Percentiles rank a stretch among this genome's conserved stretches.
These are phyloP conservation scores for Furnarius figulus DNA, from an alignment of 2,113 vertebrate genomes.

Conservation along the genomic window DNA sequence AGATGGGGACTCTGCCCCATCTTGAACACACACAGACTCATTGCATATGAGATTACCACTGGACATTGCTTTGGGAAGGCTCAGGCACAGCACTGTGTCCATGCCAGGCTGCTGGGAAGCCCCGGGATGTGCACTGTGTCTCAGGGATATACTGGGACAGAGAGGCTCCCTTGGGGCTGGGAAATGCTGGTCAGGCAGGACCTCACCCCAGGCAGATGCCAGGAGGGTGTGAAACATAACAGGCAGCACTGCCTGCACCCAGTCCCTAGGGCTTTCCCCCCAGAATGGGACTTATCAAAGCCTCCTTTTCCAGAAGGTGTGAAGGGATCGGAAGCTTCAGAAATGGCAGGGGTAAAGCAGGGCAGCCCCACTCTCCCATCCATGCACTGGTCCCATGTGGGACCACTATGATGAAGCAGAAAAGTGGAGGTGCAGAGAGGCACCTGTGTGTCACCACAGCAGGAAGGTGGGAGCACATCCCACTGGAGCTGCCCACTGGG, in stretches of 20 bases:
- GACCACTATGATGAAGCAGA: rapidly evolving
- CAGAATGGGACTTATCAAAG: not conserved
- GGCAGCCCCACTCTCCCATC: not conserved
- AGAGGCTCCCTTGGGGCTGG: not conserved
- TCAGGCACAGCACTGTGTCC: not conserved
- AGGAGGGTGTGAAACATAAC: not conserved
- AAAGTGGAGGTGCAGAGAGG: not conserved
- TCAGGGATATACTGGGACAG: not conserved
- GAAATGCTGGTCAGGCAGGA: not conserved
- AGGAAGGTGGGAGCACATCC: not conserved
- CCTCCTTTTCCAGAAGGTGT: not conserved
- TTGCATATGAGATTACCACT: rapidly evolving
- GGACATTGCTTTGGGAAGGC: not conserved
- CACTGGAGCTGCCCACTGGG: rapidly evolving
- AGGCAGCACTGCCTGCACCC: not conserved
- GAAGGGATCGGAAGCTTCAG: not conserved
- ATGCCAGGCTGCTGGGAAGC: not conserved
- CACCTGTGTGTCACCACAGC: not conserved
- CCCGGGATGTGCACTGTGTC: not conserved
- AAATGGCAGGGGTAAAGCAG: not conserved
- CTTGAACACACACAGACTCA: not conserved
- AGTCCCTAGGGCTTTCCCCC: not conserved
- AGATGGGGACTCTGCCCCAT: not conserved
- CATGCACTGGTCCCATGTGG: not conserved
- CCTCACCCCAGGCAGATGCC: not conserved